phyloP scores from a whole-genome alignment of 2,888 invertebrate species.

The Nemapogon koenigi region DNA sequence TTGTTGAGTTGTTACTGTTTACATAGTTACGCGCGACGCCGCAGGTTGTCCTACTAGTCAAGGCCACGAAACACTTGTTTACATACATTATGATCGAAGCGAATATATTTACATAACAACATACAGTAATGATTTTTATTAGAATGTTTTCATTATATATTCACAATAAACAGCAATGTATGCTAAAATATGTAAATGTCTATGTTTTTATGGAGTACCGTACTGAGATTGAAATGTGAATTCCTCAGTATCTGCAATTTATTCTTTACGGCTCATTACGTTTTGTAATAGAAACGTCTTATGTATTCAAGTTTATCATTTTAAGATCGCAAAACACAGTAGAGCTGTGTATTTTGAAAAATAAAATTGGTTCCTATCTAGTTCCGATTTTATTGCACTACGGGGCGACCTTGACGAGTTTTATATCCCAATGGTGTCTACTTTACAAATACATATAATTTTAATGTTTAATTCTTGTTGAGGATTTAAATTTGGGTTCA shows the following conservation, averaged over 20 bases:
- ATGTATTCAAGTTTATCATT: no score
- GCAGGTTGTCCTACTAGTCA: neutral
- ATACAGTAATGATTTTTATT: no score
- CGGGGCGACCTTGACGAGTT: no score
- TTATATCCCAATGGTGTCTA: no score
- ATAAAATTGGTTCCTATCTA: no score
- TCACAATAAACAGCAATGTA: neutral
- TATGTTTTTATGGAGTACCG: neutral
- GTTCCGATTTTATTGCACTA: no score
- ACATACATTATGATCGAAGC: slow-evolving; percentile 1
- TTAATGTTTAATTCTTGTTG: no score
- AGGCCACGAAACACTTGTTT: slow-evolving; percentile 5
- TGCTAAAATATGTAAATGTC: neutral
- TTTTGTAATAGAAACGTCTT: slow-evolving; percentile 6
- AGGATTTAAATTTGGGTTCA: no score
- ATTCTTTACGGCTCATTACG: slow-evolving; percentile 6
- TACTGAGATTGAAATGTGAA: neutral
- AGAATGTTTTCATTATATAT: neutral
- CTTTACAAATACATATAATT: no score
- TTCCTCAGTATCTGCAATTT: neutral
- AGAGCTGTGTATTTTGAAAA: no score
- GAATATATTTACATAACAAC: no score
- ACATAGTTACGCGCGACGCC: slow-evolving; percentile 1
- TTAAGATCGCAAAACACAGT: no score
- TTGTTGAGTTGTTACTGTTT: neutral